Conservation (phyloP, 2,797 vertebrate species). For the Erethizon dorsatum region DNA sequence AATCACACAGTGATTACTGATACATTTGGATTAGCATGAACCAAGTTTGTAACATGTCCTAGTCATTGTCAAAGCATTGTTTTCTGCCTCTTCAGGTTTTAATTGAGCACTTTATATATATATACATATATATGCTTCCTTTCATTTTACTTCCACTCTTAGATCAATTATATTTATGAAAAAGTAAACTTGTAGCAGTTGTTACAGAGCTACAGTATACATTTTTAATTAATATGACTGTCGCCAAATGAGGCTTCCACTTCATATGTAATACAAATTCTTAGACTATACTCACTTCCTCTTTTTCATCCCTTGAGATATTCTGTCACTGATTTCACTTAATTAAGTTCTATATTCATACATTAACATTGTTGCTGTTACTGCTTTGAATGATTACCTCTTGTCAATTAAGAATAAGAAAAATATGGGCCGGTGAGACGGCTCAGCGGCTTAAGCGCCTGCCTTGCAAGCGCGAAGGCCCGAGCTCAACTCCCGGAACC, state of each 20-base stretch:
- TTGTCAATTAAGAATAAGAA: slow-evolving; percentile 13
- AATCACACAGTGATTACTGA: background rate
- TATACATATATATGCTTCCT: background rate
- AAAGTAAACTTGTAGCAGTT: background rate
- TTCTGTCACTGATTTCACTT: background rate
- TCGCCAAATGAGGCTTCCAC: background rate
- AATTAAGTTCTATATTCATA: background rate
- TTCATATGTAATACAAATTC: background rate
- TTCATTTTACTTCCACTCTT: background rate
- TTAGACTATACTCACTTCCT: background rate
- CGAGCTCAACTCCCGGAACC: no score
- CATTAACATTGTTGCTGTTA: background rate
- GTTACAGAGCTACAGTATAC: background rate
- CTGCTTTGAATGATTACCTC: background rate
- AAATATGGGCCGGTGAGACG: no score
- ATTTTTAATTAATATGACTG: background rate
- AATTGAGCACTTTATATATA: background rate
- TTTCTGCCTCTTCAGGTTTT: background rate
- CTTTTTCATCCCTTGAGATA: background rate
- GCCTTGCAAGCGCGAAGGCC: no score
- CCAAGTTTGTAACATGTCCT: background rate
- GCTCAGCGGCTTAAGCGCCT: no score
- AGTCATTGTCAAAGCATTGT: background rate
- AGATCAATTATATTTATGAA: background rate
- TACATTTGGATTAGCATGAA: background rate